Percentiles rank a stretch among this genome's conserved stretches.
Conservation (phyloP, 2,113 vertebrate genomes). For the Nesoenas mayeri region DNA sequence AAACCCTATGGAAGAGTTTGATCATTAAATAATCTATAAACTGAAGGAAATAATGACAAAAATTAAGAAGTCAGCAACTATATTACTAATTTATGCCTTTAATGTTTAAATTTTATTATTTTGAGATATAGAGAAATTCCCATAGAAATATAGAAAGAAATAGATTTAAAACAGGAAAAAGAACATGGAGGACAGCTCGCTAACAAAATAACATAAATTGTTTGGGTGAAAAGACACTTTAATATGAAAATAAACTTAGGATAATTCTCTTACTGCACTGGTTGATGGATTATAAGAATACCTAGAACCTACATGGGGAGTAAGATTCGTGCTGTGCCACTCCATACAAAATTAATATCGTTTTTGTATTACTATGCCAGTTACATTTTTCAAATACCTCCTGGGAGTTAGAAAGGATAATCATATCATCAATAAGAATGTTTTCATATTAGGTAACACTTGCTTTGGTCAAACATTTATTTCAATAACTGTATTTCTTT, state of each 20-base stretch:
- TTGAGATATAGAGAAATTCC: background rate
- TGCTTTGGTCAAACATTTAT: background rate
- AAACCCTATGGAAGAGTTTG: background rate
- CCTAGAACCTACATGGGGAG: background rate
- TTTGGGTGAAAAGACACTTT: background rate
- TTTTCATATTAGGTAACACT: background rate
- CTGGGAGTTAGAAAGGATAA: conserved; percentile 29
- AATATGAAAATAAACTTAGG: background rate
- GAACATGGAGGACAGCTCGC: background rate
- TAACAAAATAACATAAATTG: background rate
- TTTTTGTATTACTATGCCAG: background rate
- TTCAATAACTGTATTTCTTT: background rate
- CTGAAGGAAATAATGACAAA: background rate
- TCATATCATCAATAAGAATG: background rate
- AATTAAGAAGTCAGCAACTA: background rate
- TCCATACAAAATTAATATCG: conserved; percentile 40
- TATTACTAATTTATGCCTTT: background rate
- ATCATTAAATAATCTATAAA: background rate
- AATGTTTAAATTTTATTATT: background rate
- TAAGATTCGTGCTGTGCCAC: background rate
- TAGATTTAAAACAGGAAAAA: background rate
- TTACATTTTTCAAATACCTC: conserved; percentile 35
- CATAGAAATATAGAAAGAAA: background rate
- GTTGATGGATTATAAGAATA: conserved; percentile 29
- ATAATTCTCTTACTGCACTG: background rate